Evolutionary conservation across 2,797 vertebrate genomes (phyloP).

Genomic region (Micromesistius poutassou): DNA sequence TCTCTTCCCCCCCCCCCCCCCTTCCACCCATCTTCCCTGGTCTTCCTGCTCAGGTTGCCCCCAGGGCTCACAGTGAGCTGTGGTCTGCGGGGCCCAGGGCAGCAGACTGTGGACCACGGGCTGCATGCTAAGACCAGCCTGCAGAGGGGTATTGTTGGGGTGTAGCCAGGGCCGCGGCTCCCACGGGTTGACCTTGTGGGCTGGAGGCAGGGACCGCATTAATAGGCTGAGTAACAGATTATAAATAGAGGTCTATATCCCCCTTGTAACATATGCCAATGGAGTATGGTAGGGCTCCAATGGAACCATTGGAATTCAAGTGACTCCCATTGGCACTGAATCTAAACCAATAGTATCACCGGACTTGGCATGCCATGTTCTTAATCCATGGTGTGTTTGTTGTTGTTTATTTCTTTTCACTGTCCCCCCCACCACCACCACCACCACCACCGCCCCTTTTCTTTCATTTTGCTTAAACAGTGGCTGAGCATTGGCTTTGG

Average conservation of each 20-base stretch:
- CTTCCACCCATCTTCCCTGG: neutral
- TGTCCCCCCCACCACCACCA: neutral
- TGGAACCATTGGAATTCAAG: slow-evolving; percentile 27
- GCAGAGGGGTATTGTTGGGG: neutral
- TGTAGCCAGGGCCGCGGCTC: slow-evolving; percentile 41
- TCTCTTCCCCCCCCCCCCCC: neutral
- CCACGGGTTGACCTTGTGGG: slow-evolving; percentile 59
- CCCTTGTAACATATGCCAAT: too few species aligned
- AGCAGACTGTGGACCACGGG: neutral
- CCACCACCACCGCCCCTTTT: neutral
- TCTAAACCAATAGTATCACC: neutral
- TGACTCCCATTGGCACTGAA: neutral
- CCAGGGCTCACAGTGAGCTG: neutral
- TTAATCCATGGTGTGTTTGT: too few species aligned
- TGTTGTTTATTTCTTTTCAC: too few species aligned
- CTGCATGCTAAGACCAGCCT: neutral
- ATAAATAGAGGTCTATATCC: neutral
- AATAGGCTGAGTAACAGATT: slow-evolving; percentile 11
- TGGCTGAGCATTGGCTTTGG: slow-evolving; percentile 34
- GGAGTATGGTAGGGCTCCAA: neutral
- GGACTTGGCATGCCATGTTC: neutral
- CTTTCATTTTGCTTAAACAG: slow-evolving; percentile 32
- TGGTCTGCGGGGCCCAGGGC: neutral
- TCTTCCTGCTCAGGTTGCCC: neutral
- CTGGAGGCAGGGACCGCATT: slow-evolving; percentile 31